Evolutionary conservation across 2,113 vertebrate genomes (phyloP).

Genomic region (Barbus barbus): DNA sequence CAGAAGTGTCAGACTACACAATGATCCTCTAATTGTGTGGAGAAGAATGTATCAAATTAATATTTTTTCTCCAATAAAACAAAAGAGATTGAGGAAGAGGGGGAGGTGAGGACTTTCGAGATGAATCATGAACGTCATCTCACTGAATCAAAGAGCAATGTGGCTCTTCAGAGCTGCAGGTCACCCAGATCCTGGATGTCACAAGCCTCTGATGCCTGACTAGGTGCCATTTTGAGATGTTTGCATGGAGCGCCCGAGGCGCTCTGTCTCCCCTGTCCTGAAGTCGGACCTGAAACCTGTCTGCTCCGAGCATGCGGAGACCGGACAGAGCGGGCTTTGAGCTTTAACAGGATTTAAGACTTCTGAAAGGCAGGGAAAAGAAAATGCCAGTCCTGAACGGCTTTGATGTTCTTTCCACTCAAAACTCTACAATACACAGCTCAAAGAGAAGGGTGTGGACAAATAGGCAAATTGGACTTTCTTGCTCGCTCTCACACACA

Average conservation of each 20-base stretch:
- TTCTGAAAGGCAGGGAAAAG: conserved; percentile 15
- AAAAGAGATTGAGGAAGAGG: neutral
- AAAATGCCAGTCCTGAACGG: conserved; percentile 22
- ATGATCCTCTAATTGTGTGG: conserved; percentile 59
- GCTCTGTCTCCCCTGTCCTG: conserved; percentile 1
- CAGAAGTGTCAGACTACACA: conserved; percentile 53
- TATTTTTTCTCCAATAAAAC: conserved; percentile 56
- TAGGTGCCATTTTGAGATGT: conserved; percentile 13
- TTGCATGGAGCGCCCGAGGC: conserved; percentile 11
- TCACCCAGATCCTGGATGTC: neutral
- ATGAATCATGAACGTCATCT: conserved; percentile 5
- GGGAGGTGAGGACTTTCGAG: neutral
- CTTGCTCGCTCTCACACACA: neutral
- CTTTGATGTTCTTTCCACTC: conserved; percentile 33
- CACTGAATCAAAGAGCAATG: conserved; percentile 20
- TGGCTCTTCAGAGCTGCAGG: neutral
- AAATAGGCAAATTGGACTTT: neutral
- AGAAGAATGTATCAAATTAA: conserved; percentile 60
- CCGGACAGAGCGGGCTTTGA: conserved; percentile 28
- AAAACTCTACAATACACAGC: conserved; percentile 20
- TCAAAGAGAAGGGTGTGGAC: conserved; percentile 25
- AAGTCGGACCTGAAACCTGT: conserved; percentile 32
- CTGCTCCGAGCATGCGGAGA: conserved; percentile 8
- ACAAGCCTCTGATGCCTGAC: conserved; percentile 21
- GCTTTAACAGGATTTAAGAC: conserved; percentile 31